These are phyloP conservation scores for Loxodonta africana DNA, from an alignment of 2,113 vertebrate species.

Conservation along the genomic window DNA sequence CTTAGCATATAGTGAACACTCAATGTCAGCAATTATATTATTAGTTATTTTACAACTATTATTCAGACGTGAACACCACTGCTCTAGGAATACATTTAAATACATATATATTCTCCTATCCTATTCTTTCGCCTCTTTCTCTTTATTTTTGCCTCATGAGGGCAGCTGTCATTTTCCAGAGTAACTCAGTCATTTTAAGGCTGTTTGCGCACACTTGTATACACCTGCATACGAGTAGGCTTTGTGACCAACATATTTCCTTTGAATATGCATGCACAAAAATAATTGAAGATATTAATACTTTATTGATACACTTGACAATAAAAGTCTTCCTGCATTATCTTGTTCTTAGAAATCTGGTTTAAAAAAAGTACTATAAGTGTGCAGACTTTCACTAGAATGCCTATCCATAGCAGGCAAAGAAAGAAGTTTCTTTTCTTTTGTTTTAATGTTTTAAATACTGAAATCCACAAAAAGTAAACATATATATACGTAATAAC, in stretches of 20 bases:
- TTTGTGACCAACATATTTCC: slow-evolving; percentile 25
- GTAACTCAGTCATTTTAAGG: slow-evolving; percentile 12
- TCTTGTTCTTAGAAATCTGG: slow-evolving; percentile 52
- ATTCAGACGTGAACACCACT: slow-evolving; percentile 40
- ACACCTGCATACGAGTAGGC: background rate
- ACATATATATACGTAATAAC: background rate
- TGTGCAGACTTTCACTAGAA: background rate
- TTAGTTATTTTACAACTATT: slow-evolving; percentile 33
- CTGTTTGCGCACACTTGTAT: background rate
- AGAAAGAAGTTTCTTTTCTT: background rate
- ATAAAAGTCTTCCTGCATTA: slow-evolving; percentile 62
- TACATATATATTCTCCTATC: background rate
- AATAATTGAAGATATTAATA: slow-evolving; percentile 65
- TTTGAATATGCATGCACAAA: slow-evolving; percentile 37
- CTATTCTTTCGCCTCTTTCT: slow-evolving; percentile 68
- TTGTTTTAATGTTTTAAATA: slow-evolving; percentile 62
- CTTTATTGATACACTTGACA: slow-evolving; percentile 19
- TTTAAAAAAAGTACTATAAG: slow-evolving; percentile 13
- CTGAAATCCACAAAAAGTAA: slow-evolving; percentile 37
- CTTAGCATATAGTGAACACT: background rate
- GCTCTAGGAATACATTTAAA: background rate
- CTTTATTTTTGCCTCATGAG: slow-evolving; percentile 2
- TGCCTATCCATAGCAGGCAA: background rate
- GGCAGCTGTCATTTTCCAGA: slow-evolving; percentile 48
- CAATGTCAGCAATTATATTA: slow-evolving; percentile 3